phyloP scores from a whole-genome alignment of 92 coral and sea anemone species.

The Parazoanthus darwini region DNA sequence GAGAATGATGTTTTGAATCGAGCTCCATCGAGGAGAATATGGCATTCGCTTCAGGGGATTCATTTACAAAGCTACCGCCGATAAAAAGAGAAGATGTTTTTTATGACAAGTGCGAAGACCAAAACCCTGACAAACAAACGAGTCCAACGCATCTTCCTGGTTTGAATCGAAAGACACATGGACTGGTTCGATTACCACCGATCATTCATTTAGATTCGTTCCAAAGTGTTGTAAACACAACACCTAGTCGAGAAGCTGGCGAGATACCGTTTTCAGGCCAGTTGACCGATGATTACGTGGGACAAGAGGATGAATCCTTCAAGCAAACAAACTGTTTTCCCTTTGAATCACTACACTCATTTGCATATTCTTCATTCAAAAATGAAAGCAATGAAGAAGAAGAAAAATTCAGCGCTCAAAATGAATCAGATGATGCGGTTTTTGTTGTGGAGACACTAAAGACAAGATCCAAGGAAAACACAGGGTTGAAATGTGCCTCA shows the following conservation, averaged over 20 bases:
- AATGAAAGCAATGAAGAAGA: constrained; percentile 1
- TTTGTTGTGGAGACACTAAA: neutral
- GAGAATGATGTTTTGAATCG: neutral
- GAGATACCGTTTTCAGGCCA: constrained; percentile 2
- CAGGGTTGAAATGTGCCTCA: neutral
- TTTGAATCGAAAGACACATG: constrained; percentile 75
- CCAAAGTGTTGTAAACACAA: constrained; percentile 12
- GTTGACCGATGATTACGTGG: neutral
- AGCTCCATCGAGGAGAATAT: constrained; percentile 17
- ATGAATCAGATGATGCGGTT: neutral
- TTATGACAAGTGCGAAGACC: constrained; percentile 7
- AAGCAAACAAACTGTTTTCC: constrained; percentile 24
- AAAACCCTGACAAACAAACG: constrained; percentile 27
- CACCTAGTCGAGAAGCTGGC: constrained; percentile 15
- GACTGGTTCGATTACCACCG: constrained; percentile 83
- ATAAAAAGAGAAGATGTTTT: constrained; percentile 51
- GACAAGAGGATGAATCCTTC: neutral
- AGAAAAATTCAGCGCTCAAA: neutral
- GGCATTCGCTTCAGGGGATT: constrained; percentile 74
- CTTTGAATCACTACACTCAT: neutral
- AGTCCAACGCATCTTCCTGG: constrained; percentile 26
- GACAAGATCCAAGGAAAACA: constrained; percentile 6
- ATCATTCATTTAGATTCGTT: constrained; percentile 65
- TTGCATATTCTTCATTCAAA: constrained; percentile 1
- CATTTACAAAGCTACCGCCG: constrained; percentile 77